Evolutionary conservation across 2,797 vertebrate species (phyloP).

Genomic region (Spatula versicolor): DNA sequence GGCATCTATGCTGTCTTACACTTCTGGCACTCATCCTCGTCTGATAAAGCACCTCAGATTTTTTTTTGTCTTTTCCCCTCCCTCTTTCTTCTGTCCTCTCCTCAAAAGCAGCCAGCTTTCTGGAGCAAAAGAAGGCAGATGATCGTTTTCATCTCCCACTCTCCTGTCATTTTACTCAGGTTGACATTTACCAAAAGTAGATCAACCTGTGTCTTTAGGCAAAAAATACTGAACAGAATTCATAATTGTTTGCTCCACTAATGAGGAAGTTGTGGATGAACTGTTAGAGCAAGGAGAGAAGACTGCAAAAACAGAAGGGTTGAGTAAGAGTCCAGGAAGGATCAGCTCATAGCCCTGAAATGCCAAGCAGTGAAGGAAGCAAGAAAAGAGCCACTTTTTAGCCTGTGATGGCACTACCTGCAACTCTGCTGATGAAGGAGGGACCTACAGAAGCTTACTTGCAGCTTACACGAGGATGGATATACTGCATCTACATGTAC

Average conservation of each 20-base stretch:
- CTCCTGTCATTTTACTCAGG: not conserved
- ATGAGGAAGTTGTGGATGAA: accelerated
- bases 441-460: not conserved
- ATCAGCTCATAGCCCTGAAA: not conserved
- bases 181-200: not conserved
- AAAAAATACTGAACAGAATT: not conserved
- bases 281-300: not conserved
- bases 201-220: not conserved
- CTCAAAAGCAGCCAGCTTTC: not conserved
- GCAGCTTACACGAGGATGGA: not conserved
- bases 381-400: not conserved
- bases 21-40: not conserved
- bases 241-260: not conserved
- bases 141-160: not conserved
- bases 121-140: not conserved
- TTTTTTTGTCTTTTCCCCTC: not conserved
- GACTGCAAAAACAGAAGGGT: not conserved
- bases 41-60: not conserved
- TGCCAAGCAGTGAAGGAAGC: not conserved
- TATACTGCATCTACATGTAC: not conserved
- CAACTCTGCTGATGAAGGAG: not conserved
- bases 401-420: not conserved
- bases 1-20: not conserved
- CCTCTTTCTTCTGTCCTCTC: not conserved
- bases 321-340: not conserved